These are phyloP conservation scores for Acrocephalus arundinaceus DNA, from an alignment of 2,113 vertebrate genomes.

Conservation along the genomic window DNA sequence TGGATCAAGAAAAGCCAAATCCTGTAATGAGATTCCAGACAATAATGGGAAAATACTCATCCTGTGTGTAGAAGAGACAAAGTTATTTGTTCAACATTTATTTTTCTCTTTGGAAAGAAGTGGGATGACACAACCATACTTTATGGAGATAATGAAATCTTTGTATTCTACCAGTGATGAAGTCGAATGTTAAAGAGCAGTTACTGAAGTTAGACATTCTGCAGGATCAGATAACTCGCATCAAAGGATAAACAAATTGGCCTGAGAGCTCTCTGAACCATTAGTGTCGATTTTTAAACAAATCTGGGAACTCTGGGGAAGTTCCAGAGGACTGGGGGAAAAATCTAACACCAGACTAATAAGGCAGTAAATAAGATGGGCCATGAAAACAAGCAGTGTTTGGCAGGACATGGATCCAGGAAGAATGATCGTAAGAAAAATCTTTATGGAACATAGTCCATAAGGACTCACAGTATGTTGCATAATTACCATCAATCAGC, in stretches of 20 bases:
- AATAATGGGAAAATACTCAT: conserved; percentile 3
- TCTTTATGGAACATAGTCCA: not conserved
- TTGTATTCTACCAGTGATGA: not conserved
- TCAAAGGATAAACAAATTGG: conserved; percentile 61
- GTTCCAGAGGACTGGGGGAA: conserved; percentile 3
- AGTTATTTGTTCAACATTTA: conserved; percentile 7
- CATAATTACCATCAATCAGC: not conserved
- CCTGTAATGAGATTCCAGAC: not conserved
- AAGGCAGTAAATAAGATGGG: conserved; percentile 22
- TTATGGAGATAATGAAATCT: conserved; percentile 29
- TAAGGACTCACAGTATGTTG: not conserved
- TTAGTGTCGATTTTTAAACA: conserved; percentile 46
- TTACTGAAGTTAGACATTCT: conserved; percentile 58
- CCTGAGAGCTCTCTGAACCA: conserved; percentile 23
- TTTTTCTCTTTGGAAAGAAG: conserved; percentile 35
- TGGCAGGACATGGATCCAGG: not conserved
- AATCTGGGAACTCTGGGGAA: conserved; percentile 47
- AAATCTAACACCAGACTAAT: conserved; percentile 15
- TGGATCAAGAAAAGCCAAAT: not conserved
- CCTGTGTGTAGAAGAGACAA: not conserved
- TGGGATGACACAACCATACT: conserved; percentile 23
- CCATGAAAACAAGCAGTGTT: not conserved
- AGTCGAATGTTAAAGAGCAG: not conserved
- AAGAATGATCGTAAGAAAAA: not conserved
- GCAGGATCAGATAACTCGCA: conserved; percentile 62